Evolutionary conservation across 2,797 vertebrate species (phyloP), one percentile per base, ranked within the genome.

Genomic region (Hyperoplus lanceolatus): DNA sequence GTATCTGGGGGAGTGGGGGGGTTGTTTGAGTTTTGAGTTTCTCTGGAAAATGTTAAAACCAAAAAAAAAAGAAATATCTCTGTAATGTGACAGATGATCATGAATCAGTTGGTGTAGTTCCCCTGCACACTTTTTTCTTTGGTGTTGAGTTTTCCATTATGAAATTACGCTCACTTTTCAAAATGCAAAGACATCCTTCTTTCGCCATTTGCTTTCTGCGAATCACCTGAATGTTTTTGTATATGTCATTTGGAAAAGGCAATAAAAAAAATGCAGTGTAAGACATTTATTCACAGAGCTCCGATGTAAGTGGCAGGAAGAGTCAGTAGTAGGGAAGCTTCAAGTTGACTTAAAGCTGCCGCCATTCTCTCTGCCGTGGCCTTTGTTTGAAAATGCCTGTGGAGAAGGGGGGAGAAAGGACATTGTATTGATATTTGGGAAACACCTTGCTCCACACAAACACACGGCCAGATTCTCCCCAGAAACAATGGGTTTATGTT

Each of bases 331-430:
- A n/a, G 6, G 46, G 50, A 8, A 8, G n/a, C 53, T 49, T 90
- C 84, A 90, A 4, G 84, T 88, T 61, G 89, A 94, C 75, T 92
- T 94, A 89, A 96, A 95, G 18, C 94, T 95, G 45, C 94, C 94
- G 1, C 94, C 92, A 0, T 45, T 45, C 48, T 14, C 15, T 13
- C 14, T 45, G 39, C 93, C 94, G 79, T 91, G 94, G 39, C 94
- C 94, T 48, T 90, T 79, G 72, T 96, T 95, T 45, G 94, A 88
- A 61, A 95, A 94, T 8, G 86, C 90, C 95, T 96, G 85, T 91
- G 68, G 8, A 55, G 29, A 29, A 29, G 3, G 58, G 70, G 57
- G 15, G 56, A 42, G 5, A 50, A 21, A 41, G 14, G 9, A 15
- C 29, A 42, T 15, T 66, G 68, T 69, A n/a, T 51, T 75, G 36